Conservation (phyloP, 2,888 invertebrate species). For the Molorchus minor region DNA sequence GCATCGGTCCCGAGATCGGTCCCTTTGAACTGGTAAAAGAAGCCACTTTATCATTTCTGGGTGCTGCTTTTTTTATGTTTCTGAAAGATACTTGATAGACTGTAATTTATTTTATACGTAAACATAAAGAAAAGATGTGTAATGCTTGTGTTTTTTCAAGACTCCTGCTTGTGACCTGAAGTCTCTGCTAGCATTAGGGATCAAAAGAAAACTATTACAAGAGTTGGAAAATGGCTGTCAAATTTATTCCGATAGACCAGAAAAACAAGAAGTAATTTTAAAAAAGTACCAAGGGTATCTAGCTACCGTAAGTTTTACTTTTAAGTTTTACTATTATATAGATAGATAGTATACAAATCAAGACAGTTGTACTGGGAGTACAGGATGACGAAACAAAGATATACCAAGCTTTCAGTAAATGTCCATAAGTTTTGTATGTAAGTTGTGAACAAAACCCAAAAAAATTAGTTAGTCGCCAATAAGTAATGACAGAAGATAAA, state of each 20-base stretch:
- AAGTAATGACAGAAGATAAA: no score
- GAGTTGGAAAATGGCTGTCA: conserved; percentile 75
- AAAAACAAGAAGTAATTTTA: conserved; percentile 75
- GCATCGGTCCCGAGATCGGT: no score
- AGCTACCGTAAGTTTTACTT: conserved; percentile 72
- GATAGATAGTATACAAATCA: no score
- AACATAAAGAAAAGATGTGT: not conserved
- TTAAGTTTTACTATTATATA: not conserved
- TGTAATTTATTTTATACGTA: no score
- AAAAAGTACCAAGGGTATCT: conserved; percentile 84
- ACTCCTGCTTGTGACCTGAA: conserved; percentile 91
- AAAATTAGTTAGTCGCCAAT: no score
- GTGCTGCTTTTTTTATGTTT: no score
- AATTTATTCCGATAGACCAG: conserved; percentile 71
- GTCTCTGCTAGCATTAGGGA: conserved; percentile 82
- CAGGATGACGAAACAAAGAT: no score
- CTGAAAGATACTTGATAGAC: no score
- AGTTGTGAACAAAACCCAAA: no score
- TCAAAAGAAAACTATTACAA: conserved; percentile 86
- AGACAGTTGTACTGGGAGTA: no score
- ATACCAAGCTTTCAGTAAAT: not conserved
- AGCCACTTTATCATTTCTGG: no score
- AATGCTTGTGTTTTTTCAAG: conserved; percentile 63
- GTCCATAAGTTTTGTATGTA: conserved; percentile 13
- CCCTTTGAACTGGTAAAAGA: no score